Conservation (phyloP, 92 coral and sea anemone genomes). For the Siderastrea siderea region DNA sequence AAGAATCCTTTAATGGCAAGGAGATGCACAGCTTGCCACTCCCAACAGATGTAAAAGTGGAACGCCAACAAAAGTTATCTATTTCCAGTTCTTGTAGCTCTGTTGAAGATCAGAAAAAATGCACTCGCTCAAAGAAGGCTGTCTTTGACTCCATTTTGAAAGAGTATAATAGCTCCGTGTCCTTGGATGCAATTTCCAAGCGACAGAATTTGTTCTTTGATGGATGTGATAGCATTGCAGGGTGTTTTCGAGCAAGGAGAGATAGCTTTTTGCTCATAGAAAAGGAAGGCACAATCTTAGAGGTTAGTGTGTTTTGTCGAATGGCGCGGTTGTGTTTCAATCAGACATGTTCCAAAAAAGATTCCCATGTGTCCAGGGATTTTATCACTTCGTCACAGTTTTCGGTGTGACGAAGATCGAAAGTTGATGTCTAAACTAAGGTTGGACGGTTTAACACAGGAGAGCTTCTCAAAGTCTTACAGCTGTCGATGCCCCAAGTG, state of each 20-base stretch:
- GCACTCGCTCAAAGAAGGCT: conserved; percentile 32
- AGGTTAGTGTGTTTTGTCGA: conserved; percentile 44
- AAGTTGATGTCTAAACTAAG: conserved; percentile 35
- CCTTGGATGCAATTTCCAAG: conserved; percentile 34
- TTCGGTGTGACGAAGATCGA: conserved; percentile 31
- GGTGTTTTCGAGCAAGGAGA: conserved; percentile 44
- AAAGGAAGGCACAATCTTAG: conserved; percentile 28
- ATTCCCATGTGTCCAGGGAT: conserved; percentile 61
- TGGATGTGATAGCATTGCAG: conserved; percentile 23
- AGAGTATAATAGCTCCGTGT: conserved; percentile 52
- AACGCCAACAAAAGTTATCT: conserved; percentile 14
- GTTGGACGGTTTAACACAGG: conserved; percentile 50
- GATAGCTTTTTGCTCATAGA: conserved; percentile 47
- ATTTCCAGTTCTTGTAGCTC: conserved; percentile 30
- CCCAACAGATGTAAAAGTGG: not conserved
- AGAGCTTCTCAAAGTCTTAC: conserved; percentile 56
- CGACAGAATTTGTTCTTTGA: conserved; percentile 49
- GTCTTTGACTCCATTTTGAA: conserved; percentile 57
- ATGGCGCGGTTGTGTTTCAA: conserved; percentile 57
- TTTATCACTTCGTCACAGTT: conserved; percentile 48
- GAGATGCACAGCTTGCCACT: not conserved
- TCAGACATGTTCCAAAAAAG: conserved; percentile 12
- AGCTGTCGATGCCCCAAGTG: conserved; percentile 64
- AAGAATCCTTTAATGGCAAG: not conserved
- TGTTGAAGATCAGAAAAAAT: not conserved